A percentile compares a stretch with the other conserved stretches of the same genome.
phyloP scores from a whole-genome alignment of 1,140 invertebrate genomes.

The Drosophila pachea region DNA sequence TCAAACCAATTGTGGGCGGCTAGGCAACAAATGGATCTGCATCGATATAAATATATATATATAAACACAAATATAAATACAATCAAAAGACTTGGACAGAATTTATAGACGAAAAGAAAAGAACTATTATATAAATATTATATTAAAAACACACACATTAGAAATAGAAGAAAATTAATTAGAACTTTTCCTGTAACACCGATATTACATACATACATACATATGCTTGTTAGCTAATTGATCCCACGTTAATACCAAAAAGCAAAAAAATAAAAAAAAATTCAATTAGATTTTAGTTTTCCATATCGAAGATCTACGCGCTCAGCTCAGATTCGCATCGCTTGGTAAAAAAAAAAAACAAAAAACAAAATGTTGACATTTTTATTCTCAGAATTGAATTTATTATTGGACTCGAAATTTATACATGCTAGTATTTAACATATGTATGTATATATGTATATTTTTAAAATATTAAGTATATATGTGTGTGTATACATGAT shows the following conservation, averaged over 20 bases:
- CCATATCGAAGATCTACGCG: background rate
- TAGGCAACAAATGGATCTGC: conserved; percentile 7
- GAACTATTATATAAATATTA: too few relatives aligned
- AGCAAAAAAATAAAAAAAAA: background rate
- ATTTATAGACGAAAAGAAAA: background rate
- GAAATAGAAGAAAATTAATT: too few relatives aligned
- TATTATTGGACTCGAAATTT: conserved; percentile 64
- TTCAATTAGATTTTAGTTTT: background rate
- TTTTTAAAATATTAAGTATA: conserved; percentile 28
- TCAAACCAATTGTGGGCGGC: conserved; percentile 4
- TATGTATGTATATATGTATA: conserved; percentile 61
- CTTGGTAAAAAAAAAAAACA: conserved; percentile 72
- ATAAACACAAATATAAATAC: background rate
- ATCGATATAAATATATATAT: conserved; percentile 15
- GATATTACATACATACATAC: conserved; percentile 38
- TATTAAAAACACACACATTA: too few relatives aligned
- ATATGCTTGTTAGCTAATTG: conserved; percentile 15
- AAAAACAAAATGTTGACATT: conserved; percentile 62
- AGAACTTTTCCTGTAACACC: too few relatives aligned
- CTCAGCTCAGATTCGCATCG: conserved; percentile 18
- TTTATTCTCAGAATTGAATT: conserved; percentile 55
- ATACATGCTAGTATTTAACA: conserved; percentile 65
- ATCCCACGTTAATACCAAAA: background rate
- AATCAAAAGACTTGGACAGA: background rate
- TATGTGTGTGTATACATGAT: conserved; percentile 33